Base-by-base conservation (phyloP, 2,888 invertebrate genomes). In the Ornithoptera alexandrae region DNA sequence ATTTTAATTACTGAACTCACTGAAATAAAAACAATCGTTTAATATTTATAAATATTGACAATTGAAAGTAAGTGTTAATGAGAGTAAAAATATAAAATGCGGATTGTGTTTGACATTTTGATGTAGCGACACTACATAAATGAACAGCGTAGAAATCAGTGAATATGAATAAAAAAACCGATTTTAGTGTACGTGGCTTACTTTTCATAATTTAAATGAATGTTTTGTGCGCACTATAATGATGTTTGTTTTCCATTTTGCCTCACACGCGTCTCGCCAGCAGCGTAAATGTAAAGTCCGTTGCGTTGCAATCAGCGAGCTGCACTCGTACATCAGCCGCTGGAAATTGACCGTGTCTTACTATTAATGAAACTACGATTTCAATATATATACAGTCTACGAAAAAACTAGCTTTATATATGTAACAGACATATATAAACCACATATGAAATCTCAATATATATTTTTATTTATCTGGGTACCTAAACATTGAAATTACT, bases 271-370 rank as follows among this genome's bases (percentile, higher is more conserved):
- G 50, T 50, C 22, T 15, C 15, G 46, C 4, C 15, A 46, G 12
- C 46, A 12, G 46, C 46, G 46, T 46, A 59, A 59, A 63, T 24
- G 56, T 36, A 22, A 53, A 24, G 58, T 57, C 58, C 62, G n/a
- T 36, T 24, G 58, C 56, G 36, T 24, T 24, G 39, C 56, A 62
- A 68, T 59, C 62, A 42, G 20, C 39, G 17, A 58, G 39, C 24
- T 30, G 30, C 5, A 30, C 30, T 30, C 30, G 4, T 53, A 68
- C 62, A 62, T 68, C 57, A 46, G 20, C 58, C 2, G 20, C 50
- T 62, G 57, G 6, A 69, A 69, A 69, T 58, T 69, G 61, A 62
- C 65, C 69, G 69, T 66, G 61, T n/a, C 58, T 65, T 66, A 62
- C 30, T 65, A 65, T 57, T 68, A 70, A 70, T 68, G 65, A 62